Conservation (phyloP, 2,888 invertebrate species). For the Proisotoma minuta region DNA sequence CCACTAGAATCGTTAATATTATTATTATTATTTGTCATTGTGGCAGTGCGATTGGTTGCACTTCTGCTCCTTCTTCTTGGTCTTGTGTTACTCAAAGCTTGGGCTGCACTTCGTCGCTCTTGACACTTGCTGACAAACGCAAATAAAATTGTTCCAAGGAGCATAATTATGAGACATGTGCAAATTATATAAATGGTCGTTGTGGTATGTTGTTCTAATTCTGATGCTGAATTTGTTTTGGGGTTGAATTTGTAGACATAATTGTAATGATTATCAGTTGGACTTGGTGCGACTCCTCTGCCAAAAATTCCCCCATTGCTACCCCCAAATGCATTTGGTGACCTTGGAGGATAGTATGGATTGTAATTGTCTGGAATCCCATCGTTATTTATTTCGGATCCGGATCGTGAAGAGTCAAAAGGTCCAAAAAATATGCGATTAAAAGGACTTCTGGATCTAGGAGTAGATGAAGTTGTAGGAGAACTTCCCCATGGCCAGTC, state of each 20-base stretch:
- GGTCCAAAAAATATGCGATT: not conserved
- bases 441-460: not conserved
- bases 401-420: too few species aligned
- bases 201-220: conserved; percentile 29
- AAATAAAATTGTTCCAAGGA: conserved; percentile 25
- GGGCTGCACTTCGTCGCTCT: conserved; percentile 3
- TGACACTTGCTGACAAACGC: conserved; percentile 27
- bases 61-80: conserved; percentile 17
- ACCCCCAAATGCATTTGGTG: not conserved
- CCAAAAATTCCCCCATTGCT: not conserved
- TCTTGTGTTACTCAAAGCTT: conserved; percentile 6
- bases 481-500: not conserved
- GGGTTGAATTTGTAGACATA: conserved; percentile 17
- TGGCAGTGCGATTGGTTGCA: not conserved
- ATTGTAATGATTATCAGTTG: conserved; percentile 2
- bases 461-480: not conserved
- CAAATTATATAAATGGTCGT: conserved; percentile 32
- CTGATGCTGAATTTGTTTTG: conserved; percentile 14
- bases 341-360: not conserved
- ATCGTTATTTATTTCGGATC: not conserved
- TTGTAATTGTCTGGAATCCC: not conserved
- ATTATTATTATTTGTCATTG: conserved; percentile 6
- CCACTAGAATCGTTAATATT: not conserved
- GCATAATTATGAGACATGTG: conserved; percentile 27
- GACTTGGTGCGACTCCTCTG: not conserved